phyloP scores from a whole-genome alignment of 1,140 invertebrate species.

The Dreissena polymorpha region DNA sequence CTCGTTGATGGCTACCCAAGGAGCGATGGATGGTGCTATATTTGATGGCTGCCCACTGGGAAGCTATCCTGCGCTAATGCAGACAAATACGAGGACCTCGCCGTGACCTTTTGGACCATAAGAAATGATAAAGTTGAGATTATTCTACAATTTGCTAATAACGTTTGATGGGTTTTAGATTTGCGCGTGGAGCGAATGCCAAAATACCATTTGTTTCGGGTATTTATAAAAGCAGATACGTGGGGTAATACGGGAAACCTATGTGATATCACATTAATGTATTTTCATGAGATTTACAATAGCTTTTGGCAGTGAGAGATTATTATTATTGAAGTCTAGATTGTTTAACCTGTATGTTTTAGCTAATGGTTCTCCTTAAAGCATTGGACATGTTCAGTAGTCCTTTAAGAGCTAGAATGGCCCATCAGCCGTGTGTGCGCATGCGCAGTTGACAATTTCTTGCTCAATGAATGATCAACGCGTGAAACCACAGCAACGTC shows the following conservation, averaged over 20 bases:
- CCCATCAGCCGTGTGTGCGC: too few relatives aligned
- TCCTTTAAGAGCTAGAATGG: too few relatives aligned
- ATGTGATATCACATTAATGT: background rate
- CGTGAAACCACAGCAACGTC: too few relatives aligned
- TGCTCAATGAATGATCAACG: too few relatives aligned
- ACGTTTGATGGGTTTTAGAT: slow-evolving; percentile 39
- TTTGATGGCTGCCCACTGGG: background rate
- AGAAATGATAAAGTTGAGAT: slow-evolving; percentile 50
- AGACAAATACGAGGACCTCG: slow-evolving; percentile 45
- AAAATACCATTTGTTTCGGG: slow-evolving; percentile 6
- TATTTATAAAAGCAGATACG: background rate
- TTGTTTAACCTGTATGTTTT: too few relatives aligned
- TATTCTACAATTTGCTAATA: slow-evolving; percentile 51
- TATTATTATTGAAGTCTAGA: too few relatives aligned
- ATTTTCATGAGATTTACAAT: too few relatives aligned
- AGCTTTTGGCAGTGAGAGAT: too few relatives aligned
- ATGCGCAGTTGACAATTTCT: too few relatives aligned
- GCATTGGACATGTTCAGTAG: too few relatives aligned
- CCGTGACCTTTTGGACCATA: slow-evolving; percentile 35
- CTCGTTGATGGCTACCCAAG: slow-evolving; percentile 42
- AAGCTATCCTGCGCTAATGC: slow-evolving; percentile 39
- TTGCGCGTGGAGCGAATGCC: background rate
- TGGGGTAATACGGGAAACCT: background rate
- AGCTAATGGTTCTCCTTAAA: too few relatives aligned
- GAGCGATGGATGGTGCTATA: slow-evolving; percentile 13